Evolutionary conservation across 2,113 vertebrate species (phyloP).

Genomic region (Myiagra hebetior): DNA sequence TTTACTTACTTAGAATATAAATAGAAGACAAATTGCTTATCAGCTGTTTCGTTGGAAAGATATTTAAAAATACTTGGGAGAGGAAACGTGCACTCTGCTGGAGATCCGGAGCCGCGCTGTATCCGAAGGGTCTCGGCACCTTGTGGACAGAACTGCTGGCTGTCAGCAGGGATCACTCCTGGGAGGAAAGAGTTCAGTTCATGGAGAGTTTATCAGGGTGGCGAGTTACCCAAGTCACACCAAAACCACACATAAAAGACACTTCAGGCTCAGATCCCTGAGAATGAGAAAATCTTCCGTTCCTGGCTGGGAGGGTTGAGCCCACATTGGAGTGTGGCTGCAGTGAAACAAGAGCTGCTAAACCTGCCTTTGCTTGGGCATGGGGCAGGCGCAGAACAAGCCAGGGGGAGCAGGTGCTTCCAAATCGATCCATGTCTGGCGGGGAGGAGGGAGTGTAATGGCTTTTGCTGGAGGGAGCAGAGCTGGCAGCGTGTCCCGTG

Average conservation of each 20-base stretch:
- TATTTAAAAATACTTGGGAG: conserved; percentile 7
- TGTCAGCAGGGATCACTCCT: background rate
- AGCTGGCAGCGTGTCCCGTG: fast-evolving
- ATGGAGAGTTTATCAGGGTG: background rate
- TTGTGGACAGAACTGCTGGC: background rate
- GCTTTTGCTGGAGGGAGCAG: background rate
- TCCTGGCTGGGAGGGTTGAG: background rate
- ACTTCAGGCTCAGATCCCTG: background rate
- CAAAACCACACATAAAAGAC: background rate
- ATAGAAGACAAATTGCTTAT: background rate
- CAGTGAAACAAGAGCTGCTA: background rate
- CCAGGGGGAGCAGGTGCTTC: background rate
- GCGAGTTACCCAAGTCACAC: background rate
- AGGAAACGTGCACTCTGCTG: background rate
- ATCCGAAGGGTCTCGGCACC: background rate
- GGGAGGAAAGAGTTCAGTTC: background rate
- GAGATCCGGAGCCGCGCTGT: background rate
- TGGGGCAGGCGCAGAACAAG: background rate
- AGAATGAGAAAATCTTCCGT: background rate
- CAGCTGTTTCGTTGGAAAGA: background rate
- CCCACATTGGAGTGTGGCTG: background rate
- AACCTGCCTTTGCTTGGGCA: background rate
- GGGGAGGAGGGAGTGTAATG: background rate
- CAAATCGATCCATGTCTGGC: fast-evolving
- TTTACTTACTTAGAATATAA: background rate